A percentile compares a stretch with the other conserved stretches of the same genome.
Conservation (phyloP, 2,797 vertebrate species). For the Schizopygopsis pylzovi region DNA sequence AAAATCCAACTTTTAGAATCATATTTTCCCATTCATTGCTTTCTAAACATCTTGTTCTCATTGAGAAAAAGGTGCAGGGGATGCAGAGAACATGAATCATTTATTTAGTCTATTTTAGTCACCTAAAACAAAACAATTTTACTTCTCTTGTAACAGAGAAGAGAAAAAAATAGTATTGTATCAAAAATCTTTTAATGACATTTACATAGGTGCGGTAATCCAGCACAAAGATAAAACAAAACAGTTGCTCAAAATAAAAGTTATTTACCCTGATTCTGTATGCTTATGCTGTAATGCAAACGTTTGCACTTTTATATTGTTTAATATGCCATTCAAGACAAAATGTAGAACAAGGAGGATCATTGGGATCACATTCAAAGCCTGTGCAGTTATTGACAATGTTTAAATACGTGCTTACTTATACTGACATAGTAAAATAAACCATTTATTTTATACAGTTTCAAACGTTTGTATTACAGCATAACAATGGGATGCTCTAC, state of each 20-base stretch:
- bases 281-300: background rate
- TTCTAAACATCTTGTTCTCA: conserved; percentile 29
- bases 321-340: background rate
- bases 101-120: conserved; percentile 31
- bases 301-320: background rate
- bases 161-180: background rate
- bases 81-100: conserved; percentile 8
- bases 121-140: conserved; percentile 18
- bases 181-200: conserved; percentile 15
- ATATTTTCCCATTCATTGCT: conserved; percentile 21
- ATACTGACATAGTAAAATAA: background rate
- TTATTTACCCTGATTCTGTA: background rate
- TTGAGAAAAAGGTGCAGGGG: conserved; percentile 1
- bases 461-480: background rate
- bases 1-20: conserved; percentile 18
- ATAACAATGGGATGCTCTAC: background rate
- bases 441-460: background rate
- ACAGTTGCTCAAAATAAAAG: background rate
- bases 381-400: background rate
- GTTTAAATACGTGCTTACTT: background rate
- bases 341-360: background rate
- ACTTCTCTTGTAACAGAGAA: conserved; percentile 15
- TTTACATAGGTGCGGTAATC: conserved; percentile 2
- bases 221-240: conserved; percentile 6
- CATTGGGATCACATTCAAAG: background rate